phyloP scores from a whole-genome alignment of 2,797 vertebrate genomes.

The Karalla daura region DNA sequence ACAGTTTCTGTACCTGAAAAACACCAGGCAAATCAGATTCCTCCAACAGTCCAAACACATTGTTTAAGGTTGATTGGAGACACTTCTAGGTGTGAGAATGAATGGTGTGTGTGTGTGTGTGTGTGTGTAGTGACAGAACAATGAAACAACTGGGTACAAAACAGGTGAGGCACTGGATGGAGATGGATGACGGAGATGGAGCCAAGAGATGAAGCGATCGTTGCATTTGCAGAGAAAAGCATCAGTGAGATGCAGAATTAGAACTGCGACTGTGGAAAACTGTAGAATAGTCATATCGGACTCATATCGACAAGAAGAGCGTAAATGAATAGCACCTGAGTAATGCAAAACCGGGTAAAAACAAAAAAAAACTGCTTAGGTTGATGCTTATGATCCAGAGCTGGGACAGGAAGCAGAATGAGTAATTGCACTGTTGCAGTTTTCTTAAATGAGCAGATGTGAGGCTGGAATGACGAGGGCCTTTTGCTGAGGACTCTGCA shows the following conservation, averaged over 20 bases:
- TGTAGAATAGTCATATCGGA: neutral
- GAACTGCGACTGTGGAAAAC: neutral
- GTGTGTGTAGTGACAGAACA: too few relatives aligned
- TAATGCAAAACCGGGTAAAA: neutral
- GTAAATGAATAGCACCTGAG: neutral
- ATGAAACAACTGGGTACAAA: too few relatives aligned
- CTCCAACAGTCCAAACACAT: too few relatives aligned
- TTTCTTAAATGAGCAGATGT: slow-evolving; percentile 60
- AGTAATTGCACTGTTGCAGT: slow-evolving; percentile 44
- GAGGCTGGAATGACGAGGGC: slow-evolving; percentile 42
- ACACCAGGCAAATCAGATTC: too few relatives aligned
- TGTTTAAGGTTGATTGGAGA: too few relatives aligned
- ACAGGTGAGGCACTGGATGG: too few relatives aligned
- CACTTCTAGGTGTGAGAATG: too few relatives aligned
- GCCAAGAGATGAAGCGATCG: too few relatives aligned
- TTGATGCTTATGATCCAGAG: slow-evolving; percentile 26
- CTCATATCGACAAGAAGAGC: neutral
- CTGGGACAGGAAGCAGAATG: slow-evolving; percentile 22
- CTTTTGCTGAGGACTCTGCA: slow-evolving; percentile 47
- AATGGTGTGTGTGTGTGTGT: too few relatives aligned
- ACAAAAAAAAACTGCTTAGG: neutral
- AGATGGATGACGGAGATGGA: too few relatives aligned
- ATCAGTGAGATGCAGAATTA: neutral
- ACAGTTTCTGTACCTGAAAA: too few relatives aligned
- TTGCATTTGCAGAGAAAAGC: neutral